A percentile compares a stretch with the other conserved stretches of the same genome.
Conservation (phyloP, 2,113 vertebrate species). For the Sterna hirundo region DNA sequence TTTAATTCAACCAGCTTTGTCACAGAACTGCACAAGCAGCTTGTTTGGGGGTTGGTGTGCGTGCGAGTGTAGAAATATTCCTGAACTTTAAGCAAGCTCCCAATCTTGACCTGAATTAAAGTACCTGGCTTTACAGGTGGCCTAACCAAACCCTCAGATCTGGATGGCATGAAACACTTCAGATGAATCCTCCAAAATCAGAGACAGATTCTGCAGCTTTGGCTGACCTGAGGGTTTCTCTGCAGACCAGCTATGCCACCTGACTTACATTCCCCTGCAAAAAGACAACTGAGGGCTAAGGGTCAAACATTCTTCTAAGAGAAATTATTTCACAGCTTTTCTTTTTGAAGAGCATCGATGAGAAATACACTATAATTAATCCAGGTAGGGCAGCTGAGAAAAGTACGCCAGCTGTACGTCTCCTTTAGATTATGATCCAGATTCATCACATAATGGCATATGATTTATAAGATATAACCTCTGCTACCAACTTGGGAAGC, state of each 20-base stretch:
- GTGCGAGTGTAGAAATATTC: not conserved
- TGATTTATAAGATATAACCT: not conserved
- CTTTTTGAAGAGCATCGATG: not conserved
- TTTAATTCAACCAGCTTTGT: slow-evolving; percentile 31
- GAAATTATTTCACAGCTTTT: not conserved
- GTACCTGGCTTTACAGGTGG: not conserved
- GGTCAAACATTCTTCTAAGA: not conserved
- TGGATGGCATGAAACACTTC: not conserved
- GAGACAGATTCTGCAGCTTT: not conserved
- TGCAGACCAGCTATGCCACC: not conserved
- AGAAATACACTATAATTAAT: not conserved
- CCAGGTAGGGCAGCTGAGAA: not conserved
- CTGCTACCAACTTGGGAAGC: not conserved
- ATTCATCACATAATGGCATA: not conserved
- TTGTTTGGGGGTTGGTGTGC: not conserved
- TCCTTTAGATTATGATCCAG: not conserved
- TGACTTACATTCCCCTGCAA: not conserved
- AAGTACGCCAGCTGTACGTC: not conserved
- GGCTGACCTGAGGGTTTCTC: not conserved
- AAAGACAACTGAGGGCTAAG: not conserved
- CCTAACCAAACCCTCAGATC: not conserved
- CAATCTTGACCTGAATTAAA: not conserved
- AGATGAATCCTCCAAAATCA: not conserved
- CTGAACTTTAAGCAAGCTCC: not conserved
- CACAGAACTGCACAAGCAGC: not conserved